These are phyloP conservation scores for Galerucella pusilla DNA, from an alignment of 2,888 invertebrate species.

Conservation along the genomic window DNA sequence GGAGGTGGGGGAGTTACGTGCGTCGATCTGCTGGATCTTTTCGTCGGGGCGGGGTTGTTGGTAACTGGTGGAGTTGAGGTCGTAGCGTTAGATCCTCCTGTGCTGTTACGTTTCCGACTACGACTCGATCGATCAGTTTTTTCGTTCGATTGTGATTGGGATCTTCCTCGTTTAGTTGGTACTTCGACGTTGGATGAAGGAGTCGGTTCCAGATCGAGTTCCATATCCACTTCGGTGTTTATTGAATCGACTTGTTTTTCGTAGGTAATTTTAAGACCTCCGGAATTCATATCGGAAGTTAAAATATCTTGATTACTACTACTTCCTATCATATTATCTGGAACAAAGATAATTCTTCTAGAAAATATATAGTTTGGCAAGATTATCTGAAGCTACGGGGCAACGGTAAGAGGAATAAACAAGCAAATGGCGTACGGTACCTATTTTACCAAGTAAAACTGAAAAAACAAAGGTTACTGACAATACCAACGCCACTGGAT, in stretches of 20 bases:
- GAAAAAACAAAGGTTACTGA: too few species aligned
- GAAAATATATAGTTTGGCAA: too few species aligned
- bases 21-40: constrained; percentile 58
- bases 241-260: constrained; percentile 67
- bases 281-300: constrained; percentile 65
- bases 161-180: constrained; percentile 70
- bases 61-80: constrained; percentile 48
- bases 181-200: constrained; percentile 65
- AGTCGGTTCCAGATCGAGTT: constrained; percentile 61
- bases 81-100: constrained; percentile 30
- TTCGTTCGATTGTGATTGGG: constrained; percentile 59
- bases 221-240: constrained; percentile 59
- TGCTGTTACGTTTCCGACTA: constrained; percentile 50
- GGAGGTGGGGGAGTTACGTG: constrained; percentile 44
- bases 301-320: constrained; percentile 56
- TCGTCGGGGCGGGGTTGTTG: constrained; percentile 56
- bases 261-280: constrained; percentile 68
- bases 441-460: too few species aligned
- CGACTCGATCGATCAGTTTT: constrained; percentile 54
- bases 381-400: too few species aligned
- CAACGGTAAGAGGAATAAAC: too few species aligned
- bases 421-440: too few species aligned
- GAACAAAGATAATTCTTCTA: constrained; percentile 6
- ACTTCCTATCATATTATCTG: constrained; percentile 54
- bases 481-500: too few species aligned